phyloP scores from a whole-genome alignment of 2,797 vertebrate genomes.

The Amniataba percoides region DNA sequence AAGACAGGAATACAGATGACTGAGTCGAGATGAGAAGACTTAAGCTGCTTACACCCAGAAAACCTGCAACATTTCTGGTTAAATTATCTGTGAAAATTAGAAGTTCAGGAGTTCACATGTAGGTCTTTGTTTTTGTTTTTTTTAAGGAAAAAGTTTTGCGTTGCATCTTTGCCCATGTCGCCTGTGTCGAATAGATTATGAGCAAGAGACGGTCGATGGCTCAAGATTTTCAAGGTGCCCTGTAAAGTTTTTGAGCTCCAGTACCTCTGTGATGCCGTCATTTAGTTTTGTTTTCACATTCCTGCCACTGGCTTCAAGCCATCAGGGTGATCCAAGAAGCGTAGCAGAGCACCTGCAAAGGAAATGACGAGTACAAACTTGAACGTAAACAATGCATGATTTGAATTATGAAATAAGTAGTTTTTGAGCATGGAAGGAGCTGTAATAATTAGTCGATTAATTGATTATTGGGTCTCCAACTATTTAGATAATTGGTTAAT shows the following conservation, averaged over 20 bases:
- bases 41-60: conserved; percentile 30
- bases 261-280: neutral
- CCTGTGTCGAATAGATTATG: conserved; percentile 1
- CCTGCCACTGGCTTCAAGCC: neutral
- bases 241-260: neutral
- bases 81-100: conserved; percentile 20
- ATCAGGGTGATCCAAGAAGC: neutral
- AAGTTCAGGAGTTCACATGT: conserved; percentile 8
- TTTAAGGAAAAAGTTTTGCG: neutral
- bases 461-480: neutral
- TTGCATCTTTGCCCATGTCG: neutral
- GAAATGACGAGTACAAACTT: neutral
- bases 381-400: neutral
- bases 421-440: neutral
- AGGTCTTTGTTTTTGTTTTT: neutral
- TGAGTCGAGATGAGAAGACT: conserved; percentile 30
- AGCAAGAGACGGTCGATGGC: neutral
- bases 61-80: conserved; percentile 11
- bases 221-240: neutral
- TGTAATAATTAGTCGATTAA: neutral
- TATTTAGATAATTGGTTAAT: neutral
- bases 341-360: neutral
- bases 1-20: conserved; percentile 50
- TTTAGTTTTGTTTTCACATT: conserved; percentile 2
- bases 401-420: neutral